These are phyloP conservation scores for Aurelia sp. DNA, from an alignment of 30 jellyfish, hydroid and myxozoan genomes.

Conservation along the genomic window DNA sequence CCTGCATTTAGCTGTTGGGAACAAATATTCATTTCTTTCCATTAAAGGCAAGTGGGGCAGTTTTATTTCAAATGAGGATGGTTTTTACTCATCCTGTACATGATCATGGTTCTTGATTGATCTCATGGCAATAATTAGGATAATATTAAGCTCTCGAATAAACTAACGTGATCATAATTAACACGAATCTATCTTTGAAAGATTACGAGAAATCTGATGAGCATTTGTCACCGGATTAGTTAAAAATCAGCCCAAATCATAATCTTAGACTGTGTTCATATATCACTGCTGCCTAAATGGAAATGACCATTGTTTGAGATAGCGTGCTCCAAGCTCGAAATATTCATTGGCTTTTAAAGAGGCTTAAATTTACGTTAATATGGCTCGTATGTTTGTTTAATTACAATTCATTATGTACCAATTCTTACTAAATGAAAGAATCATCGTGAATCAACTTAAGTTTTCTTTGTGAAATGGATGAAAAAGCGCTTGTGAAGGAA, in stretches of 20 bases:
- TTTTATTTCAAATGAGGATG: too few relatives aligned
- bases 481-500: too few relatives aligned
- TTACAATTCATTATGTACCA: too few relatives aligned
- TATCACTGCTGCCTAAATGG: background rate
- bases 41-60: too few relatives aligned
- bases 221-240: slow-evolving; percentile 50
- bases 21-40: too few relatives aligned
- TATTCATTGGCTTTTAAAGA: background rate
- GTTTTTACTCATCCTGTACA: background rate
- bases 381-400: too few relatives aligned
- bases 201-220: background rate
- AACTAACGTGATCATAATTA: slow-evolving; percentile 18
- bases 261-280: background rate
- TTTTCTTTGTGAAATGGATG: too few relatives aligned
- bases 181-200: background rate
- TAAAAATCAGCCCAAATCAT: background rate
- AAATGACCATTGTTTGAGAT: background rate
- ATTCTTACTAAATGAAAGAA: too few relatives aligned
- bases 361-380: background rate
- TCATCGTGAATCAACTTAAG: too few relatives aligned
- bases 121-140: background rate
- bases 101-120: background rate
- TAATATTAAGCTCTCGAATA: slow-evolving; percentile 1
- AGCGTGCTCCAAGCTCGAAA: background rate
- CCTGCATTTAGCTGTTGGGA: too few relatives aligned